Evolutionary conservation across 53 echinoderm and acorn worm genomes (phyloP).

Genomic region (Pentamera pediparva): DNA sequence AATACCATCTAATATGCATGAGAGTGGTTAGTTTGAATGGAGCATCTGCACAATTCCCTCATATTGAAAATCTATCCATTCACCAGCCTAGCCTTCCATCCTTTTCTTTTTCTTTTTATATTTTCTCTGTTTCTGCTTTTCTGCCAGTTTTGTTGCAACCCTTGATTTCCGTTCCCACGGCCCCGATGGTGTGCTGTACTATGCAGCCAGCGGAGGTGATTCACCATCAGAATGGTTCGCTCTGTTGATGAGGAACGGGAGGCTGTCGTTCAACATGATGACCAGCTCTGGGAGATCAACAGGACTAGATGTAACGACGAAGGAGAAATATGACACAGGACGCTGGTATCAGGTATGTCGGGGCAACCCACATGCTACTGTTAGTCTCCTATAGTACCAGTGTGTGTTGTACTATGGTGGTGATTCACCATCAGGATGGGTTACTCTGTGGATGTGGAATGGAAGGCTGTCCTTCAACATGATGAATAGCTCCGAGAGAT

Average conservation of each 20-base stretch:
- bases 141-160: slow-evolving; percentile 58
- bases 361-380: too few relatives aligned
- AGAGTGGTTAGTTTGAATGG: too few relatives aligned
- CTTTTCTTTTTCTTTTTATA: too few relatives aligned
- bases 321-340: slow-evolving; percentile 59
- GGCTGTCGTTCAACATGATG: slow-evolving; percentile 57
- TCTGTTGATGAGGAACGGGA: slow-evolving; percentile 56
- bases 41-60: too few relatives aligned
- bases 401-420: slow-evolving; percentile 72
- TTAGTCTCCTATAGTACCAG: too few relatives aligned
- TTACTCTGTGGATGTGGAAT: slow-evolving; percentile 53
- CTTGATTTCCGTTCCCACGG: slow-evolving; percentile 74
- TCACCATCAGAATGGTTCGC: slow-evolving; percentile 52
- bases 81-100: too few relatives aligned
- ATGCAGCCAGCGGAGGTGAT: slow-evolving; percentile 39
- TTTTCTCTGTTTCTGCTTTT: not conserved
- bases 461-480: slow-evolving; percentile 65
- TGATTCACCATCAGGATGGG: slow-evolving; percentile 44
- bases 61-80: too few relatives aligned
- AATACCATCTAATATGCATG: too few relatives aligned
- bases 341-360: slow-evolving; percentile 68
- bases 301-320: slow-evolving; percentile 43
- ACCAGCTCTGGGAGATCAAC: slow-evolving; percentile 35
- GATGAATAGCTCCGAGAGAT: slow-evolving; percentile 36
- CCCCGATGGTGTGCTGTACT: slow-evolving; percentile 75